Evolutionary conservation across 1,140 invertebrate genomes (phyloP), one percentile per base, ranked within the genome.

Genomic region (Euschistus heros): DNA sequence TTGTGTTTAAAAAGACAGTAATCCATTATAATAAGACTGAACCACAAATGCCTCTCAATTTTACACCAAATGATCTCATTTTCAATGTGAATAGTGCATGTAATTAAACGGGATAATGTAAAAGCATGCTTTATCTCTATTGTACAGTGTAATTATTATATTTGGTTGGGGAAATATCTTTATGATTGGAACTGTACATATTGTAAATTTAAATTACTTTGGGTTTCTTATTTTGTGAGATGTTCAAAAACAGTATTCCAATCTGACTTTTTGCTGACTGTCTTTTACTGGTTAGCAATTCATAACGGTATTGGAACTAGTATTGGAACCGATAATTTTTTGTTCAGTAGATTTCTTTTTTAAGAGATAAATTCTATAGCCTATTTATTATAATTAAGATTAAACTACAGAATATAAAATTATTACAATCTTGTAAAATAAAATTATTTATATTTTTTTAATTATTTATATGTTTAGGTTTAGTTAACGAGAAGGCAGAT

Each of bases 201-300:
- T 5, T 57, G 54, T 61, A 44, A 61, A 61, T 33, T 61, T 61
- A 27, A 27, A 27, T 59, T 44, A 37, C n/a, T 52, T 52, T 52
- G 18, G 50, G 50, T 52, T 52, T 18, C 50, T 52, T 52, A 17
- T 18, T 65, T 67, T 68, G 67, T 68, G 67, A 65, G 63, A 68
- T 68, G 64, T 65, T 67, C 57, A 63, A 65, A 64, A 63, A 68
- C 69, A 70, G 69, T 70, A 64, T 76, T 81, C 80, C 80, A 82
- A 82, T 82, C 81, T 82, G 80, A 77, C 78, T 76, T 75, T 70
- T 73, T 70, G 68, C 60, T 69, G 68, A 71, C 66, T 52, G 7
- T n/a, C n/a, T n/a, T n/a, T n/a, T n/a, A n/a, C n/a, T 37, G 8
- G 33, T 37, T 37, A 37, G 33, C 33, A 37, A 37, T 37, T 37